Percentiles rank a stretch among this genome's conserved stretches.
Conservation (phyloP, 2,113 vertebrate genomes). For the Puma concolor region DNA sequence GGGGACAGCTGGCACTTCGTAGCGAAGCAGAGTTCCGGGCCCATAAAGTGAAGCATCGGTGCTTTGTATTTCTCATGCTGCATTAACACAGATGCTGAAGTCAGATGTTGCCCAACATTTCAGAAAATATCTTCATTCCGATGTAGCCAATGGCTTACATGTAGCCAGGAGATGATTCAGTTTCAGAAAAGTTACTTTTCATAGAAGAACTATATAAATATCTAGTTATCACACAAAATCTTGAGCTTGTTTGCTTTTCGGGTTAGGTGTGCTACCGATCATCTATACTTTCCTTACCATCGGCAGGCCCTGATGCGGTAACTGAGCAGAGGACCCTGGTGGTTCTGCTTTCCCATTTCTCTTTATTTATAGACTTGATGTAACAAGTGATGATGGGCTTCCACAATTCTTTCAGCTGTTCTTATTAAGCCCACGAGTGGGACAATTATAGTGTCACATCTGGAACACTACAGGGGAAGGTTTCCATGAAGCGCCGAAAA, state of each 20-base stretch:
- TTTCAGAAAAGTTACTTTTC: neutral
- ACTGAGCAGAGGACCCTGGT: neutral
- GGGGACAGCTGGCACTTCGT: constrained; percentile 55
- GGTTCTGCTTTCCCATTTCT: neutral
- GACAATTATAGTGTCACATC: neutral
- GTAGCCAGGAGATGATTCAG: neutral
- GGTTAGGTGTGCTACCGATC: neutral
- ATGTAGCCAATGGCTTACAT: neutral
- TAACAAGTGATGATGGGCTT: neutral
- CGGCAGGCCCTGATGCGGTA: neutral
- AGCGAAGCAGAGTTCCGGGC: constrained; percentile 49
- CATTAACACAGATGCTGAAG: constrained; percentile 39
- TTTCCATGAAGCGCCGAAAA: neutral
- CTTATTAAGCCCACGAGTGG: neutral
- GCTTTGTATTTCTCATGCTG: constrained; percentile 26
- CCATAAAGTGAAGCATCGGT: constrained; percentile 44
- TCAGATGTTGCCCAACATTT: neutral
- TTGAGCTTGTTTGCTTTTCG: neutral
- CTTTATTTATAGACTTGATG: neutral
- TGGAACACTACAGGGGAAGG: neutral
- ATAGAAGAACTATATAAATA: neutral
- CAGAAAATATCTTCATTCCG: neutral
- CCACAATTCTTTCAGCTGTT: neutral
- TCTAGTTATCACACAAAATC: neutral
- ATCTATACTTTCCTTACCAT: neutral